Evolutionary conservation across 92 coral and sea anemone genomes (phyloP).

Genomic region (Phenganax subtilis): DNA sequence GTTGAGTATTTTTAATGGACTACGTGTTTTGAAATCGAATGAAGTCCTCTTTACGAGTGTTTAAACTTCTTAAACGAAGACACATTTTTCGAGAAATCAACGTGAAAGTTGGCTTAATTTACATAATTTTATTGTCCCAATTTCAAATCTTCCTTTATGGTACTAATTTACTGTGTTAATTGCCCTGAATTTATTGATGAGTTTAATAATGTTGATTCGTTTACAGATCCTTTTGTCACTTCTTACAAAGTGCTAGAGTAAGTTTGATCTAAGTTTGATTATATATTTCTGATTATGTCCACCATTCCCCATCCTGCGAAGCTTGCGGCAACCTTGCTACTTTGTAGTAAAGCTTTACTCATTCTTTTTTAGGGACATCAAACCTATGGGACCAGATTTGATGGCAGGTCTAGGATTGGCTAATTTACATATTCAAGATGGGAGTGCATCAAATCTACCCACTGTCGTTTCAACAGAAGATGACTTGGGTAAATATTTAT

Average conservation of each 20-base stretch:
- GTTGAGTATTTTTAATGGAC: too few relatives aligned
- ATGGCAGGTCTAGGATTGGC: constrained; percentile 80
- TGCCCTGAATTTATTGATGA: neutral
- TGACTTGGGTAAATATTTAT: constrained; percentile 64
- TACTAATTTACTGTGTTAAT: too few relatives aligned
- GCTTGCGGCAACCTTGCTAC: neutral
- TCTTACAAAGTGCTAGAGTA: constrained; percentile 30
- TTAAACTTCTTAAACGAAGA: too few relatives aligned
- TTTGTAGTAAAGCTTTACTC: neutral
- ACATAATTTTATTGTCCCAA: too few relatives aligned
- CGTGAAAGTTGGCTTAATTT: too few relatives aligned
- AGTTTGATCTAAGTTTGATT: neutral
- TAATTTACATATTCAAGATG: constrained; percentile 68
- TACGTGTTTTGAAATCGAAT: too few relatives aligned
- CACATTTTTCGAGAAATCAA: too few relatives aligned
- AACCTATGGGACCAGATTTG: constrained; percentile 35
- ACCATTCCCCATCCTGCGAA: too few relatives aligned
- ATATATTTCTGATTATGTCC: neutral
- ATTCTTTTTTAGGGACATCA: constrained; percentile 28
- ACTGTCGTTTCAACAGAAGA: constrained; percentile 53
- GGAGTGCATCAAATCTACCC: constrained; percentile 8
- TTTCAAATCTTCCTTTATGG: too few relatives aligned
- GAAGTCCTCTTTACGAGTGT: too few relatives aligned
- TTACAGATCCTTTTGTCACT: constrained; percentile 13
- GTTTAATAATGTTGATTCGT: neutral